Base-by-base conservation (phyloP, 2,888 invertebrate genomes). In the Agrilus cyanescens region DNA sequence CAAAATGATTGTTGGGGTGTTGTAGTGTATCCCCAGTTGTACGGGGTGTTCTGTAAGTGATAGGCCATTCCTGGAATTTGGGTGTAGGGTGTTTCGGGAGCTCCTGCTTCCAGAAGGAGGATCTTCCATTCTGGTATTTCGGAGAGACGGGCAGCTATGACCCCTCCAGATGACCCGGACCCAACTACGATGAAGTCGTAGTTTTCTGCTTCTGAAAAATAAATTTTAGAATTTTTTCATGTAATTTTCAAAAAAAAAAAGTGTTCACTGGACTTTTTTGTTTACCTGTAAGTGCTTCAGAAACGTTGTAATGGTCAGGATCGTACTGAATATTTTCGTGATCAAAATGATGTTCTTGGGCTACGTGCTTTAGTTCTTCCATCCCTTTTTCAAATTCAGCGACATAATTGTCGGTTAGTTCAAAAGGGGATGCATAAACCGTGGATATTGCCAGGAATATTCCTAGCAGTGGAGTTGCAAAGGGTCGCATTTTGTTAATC, bases 1-100 rank as follows among this genome's bases (percentile, higher is more conserved):
- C 75, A 76, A 2, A 71, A 70, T 31, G 65, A 64, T 2, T 62
- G 57, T 51, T 76, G 74, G 0, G 72, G 71, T 48, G 73, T 72
- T 1, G 73, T 71, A 31, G 62, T 64, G 62, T 73, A 76, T 10
- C 69, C 69, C 77, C 77, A 78, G 53, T 74, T 75, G 53, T 68
- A 70, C 18, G 66, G 65, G 4, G 73, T 70, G 46, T 70, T 57
- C 46, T 73, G 72, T 20, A 74, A 38, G 12, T 50, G 25, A 12
- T 46, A 40, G 16, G 50, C 41, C 62, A 54, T 65, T 63, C 38
- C 54, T 0, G 75, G 74, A 2, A 74, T 62, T 49, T 71, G 68
- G 16, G 68, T 68, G 25, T 68, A 53, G 4, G 67, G 40, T 10
- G 63, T 67, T 52, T 73, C 72, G 0, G 63, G 58, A 4, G 55